Conservation (phyloP, 2,113 vertebrate species). For the Rattus rattus region DNA sequence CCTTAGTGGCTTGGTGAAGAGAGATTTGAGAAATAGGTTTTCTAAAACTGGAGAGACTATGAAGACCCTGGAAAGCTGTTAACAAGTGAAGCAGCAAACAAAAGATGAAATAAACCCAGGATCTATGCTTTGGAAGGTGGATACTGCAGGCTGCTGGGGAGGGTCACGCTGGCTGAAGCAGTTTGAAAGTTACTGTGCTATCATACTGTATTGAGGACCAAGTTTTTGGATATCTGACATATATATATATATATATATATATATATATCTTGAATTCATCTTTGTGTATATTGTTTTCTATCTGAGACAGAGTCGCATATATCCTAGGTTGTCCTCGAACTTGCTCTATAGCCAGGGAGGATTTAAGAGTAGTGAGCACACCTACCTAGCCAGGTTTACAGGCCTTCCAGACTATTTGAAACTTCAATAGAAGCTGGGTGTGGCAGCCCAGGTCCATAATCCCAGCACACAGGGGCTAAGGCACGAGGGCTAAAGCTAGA, state of each 20-base stretch:
- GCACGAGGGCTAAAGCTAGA: not conserved
- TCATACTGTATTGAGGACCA: not conserved
- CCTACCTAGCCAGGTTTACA: not conserved
- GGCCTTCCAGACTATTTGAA: not conserved
- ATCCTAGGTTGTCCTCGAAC: not conserved
- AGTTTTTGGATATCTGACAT: not conserved
- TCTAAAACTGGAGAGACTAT: not conserved
- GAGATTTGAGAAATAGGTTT: constrained; percentile 9
- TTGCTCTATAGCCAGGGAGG: not conserved
- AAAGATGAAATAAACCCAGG: not conserved
- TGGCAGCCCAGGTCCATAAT: not conserved
- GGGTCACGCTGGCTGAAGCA: not conserved
- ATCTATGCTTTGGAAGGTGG: not conserved
- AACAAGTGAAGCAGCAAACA: not conserved
- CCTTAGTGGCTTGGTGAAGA: not conserved
- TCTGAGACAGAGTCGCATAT: not conserved
- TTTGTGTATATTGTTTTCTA: not conserved
- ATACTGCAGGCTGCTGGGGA: not conserved
- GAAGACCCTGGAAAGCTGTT: not conserved
- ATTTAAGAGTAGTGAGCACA: not conserved
- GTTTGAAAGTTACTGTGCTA: not conserved
- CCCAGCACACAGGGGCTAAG: not conserved
- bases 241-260: too few relatives aligned
- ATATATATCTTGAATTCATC: not conserved
- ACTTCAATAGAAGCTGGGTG: not conserved